These are phyloP conservation scores for Cryptops parisi DNA, from an alignment of 2,888 invertebrate species.

Conservation along the genomic window DNA sequence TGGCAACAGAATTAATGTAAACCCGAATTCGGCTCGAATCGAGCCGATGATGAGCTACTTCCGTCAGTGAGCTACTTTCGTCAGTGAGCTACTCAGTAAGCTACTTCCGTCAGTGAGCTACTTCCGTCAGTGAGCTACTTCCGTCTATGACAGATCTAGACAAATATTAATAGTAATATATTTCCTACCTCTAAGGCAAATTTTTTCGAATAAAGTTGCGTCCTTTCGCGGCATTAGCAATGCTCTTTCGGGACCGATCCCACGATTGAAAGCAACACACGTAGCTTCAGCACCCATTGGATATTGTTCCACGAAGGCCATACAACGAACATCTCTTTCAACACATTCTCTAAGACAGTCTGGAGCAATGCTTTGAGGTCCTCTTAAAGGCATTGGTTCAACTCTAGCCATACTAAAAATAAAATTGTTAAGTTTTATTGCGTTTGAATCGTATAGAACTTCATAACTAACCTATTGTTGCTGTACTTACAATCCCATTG, in stretches of 20 bases:
- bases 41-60: no score
- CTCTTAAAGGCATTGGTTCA: not conserved
- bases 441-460: no score
- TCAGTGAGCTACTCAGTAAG: not conserved
- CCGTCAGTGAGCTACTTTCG: no score
- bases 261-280: conserved; percentile 32
- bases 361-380: conserved; percentile 11
- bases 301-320: conserved; percentile 27
- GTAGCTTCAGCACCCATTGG: conserved; percentile 8
- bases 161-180: no score
- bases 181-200: conserved; percentile 32
- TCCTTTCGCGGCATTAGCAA: conserved; percentile 30
- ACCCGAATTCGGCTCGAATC: no score
- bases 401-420: not conserved
- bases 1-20: no score
- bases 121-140: no score
- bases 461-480: no score
- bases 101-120: no score
- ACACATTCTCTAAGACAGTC: conserved; percentile 12
- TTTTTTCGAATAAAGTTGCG: conserved; percentile 35
- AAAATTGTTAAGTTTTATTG: not conserved
- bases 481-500: conserved; percentile 16
- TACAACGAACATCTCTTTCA: conserved; percentile 26
- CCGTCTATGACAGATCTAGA: no score
- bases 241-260: conserved; percentile 29